phyloP scores from a whole-genome alignment of 2,888 invertebrate genomes.

The Hirtodrosophila cameraria region DNA sequence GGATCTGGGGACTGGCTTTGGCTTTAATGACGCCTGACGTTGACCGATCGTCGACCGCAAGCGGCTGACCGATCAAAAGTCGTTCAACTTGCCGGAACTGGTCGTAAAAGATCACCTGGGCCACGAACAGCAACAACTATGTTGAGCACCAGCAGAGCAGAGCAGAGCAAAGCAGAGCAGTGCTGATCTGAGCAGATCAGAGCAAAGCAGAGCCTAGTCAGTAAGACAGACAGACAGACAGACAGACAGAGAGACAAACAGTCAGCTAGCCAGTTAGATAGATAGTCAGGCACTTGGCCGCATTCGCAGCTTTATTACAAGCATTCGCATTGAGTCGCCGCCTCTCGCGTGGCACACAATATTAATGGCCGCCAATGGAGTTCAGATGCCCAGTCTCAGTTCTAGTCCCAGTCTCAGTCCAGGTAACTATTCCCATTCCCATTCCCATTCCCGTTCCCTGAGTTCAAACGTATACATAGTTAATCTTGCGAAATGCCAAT shows the following conservation, averaged over 20 bases:
- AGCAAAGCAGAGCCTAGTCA: no score
- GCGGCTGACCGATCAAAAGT: constrained; percentile 79
- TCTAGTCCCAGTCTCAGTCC: background rate
- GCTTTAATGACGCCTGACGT: constrained; percentile 80
- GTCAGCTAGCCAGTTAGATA: constrained; percentile 37
- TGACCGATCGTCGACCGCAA: constrained; percentile 82
- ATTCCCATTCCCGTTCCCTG: constrained; percentile 8
- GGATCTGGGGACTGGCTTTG: constrained; percentile 60
- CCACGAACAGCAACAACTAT: constrained; percentile 51
- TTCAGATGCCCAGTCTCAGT: constrained; percentile 49
- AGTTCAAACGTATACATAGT: constrained; percentile 61
- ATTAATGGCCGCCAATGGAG: constrained; percentile 74
- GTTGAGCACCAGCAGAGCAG: constrained; percentile 55
- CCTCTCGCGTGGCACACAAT: constrained; percentile 66
- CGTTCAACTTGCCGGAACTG: constrained; percentile 81
- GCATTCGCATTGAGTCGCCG: constrained; percentile 29
- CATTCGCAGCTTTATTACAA: constrained; percentile 55
- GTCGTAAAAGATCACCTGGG: constrained; percentile 78
- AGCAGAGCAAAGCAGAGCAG: constrained; percentile 14
- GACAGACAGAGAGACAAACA: constrained; percentile 3
- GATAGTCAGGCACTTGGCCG: constrained; percentile 56
- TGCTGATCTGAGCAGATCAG: constrained; percentile 21
- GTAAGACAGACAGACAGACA: constrained; percentile 4
- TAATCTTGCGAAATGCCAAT: constrained; percentile 53
- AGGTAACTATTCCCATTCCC: background rate